Evolutionary conservation across 2,797 vertebrate species (phyloP).

Genomic region (Champsocephalus esox): DNA sequence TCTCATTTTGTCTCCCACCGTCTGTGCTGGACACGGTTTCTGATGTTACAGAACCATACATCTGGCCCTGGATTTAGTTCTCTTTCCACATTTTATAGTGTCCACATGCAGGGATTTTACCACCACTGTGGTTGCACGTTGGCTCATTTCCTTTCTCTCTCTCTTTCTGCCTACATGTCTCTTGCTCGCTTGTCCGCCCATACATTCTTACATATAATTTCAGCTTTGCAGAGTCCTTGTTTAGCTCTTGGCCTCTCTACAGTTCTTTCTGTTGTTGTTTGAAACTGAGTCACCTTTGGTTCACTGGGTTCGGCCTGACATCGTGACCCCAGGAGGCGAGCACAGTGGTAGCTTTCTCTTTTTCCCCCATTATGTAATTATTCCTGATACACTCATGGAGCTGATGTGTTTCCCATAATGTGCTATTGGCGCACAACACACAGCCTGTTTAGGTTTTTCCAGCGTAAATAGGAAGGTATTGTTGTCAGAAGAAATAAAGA

Average conservation of each 20-base stretch:
- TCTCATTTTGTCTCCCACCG: slow-evolving; percentile 58
- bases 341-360: slow-evolving; percentile 16
- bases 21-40: slow-evolving; percentile 46
- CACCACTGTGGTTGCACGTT: slow-evolving; percentile 50
- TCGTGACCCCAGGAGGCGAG: slow-evolving; percentile 36
- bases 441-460: slow-evolving; percentile 10
- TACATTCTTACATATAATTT: slow-evolving; percentile 73
- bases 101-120: slow-evolving; percentile 60
- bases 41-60: slow-evolving; percentile 53
- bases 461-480: slow-evolving; percentile 22
- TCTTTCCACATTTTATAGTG: slow-evolving; percentile 52
- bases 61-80: slow-evolving; percentile 46
- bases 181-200: slow-evolving; percentile 45
- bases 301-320: slow-evolving; percentile 62
- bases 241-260: slow-evolving; percentile 63
- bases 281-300: slow-evolving; percentile 35
- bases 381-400: slow-evolving; percentile 35
- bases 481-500: slow-evolving; percentile 57
- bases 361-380: slow-evolving; percentile 16
- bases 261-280: slow-evolving; percentile 61
- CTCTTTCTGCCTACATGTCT: slow-evolving; percentile 31
- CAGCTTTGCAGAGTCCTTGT: slow-evolving; percentile 65
- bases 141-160: slow-evolving; percentile 46
- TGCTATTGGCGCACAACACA: slow-evolving; percentile 10
- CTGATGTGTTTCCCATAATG: slow-evolving; percentile 58